Conservation (phyloP, 2,113 vertebrate species). For the Rhineura floridana region DNA sequence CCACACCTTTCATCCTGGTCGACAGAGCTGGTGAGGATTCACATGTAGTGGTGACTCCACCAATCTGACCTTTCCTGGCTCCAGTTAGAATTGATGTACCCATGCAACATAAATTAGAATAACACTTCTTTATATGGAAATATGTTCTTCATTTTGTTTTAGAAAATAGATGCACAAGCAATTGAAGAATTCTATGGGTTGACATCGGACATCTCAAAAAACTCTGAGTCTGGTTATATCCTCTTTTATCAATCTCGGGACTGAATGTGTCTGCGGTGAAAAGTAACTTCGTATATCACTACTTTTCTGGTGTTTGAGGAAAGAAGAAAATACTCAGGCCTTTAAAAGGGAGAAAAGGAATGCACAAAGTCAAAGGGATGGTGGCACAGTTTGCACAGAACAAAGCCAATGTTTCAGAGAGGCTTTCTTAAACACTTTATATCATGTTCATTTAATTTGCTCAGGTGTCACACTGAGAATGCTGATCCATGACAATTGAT, state of each 20-base stretch:
- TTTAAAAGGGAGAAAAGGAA: slow-evolving; percentile 25
- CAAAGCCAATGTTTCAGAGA: slow-evolving; percentile 71
- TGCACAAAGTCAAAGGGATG: slow-evolving; percentile 73
- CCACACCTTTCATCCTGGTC: too few species aligned
- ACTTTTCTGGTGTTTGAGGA: slow-evolving; percentile 67
- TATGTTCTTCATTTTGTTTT: slow-evolving; percentile 28
- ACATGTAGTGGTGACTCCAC: too few species aligned
- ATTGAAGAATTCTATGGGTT: slow-evolving; percentile 90
- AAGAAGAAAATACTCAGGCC: slow-evolving; percentile 72
- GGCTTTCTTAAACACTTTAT: slow-evolving; percentile 62
- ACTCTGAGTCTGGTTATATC: slow-evolving; percentile 88
- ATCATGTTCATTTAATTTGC: slow-evolving; percentile 76
- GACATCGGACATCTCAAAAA: slow-evolving; percentile 87
- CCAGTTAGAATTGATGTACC: too few species aligned
- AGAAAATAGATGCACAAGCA: slow-evolving; percentile 89
- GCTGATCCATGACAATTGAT: slow-evolving; percentile 64
- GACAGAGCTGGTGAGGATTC: too few species aligned
- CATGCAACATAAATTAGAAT: not conserved
- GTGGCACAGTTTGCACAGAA: slow-evolving; percentile 79
- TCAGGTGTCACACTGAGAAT: slow-evolving; percentile 78
- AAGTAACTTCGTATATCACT: slow-evolving; percentile 66
- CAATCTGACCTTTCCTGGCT: too few species aligned
- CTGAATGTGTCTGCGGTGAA: slow-evolving; percentile 65
- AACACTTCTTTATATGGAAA: not conserved
- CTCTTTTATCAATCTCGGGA: slow-evolving; percentile 88